phyloP scores from a whole-genome alignment of 2,797 vertebrate species.

The Myotis findleyi region DNA sequence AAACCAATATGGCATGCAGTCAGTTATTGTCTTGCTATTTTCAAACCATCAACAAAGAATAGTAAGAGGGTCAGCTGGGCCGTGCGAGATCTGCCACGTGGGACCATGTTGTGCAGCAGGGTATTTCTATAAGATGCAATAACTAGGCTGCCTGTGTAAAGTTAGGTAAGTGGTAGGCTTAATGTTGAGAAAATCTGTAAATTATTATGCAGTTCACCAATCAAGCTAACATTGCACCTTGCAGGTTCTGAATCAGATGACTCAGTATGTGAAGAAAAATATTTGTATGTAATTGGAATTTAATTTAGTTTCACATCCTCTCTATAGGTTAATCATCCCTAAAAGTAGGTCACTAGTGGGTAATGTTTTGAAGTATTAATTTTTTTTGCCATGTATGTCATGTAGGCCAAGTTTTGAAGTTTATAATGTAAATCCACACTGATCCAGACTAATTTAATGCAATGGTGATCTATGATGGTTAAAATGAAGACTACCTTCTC shows the following conservation, averaged over 20 bases:
- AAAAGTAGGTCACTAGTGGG: constrained; percentile 74
- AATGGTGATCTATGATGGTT: constrained; percentile 42
- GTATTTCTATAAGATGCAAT: constrained; percentile 61
- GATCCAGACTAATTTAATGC: constrained; percentile 66
- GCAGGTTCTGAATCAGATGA: constrained; percentile 77
- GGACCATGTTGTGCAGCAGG: constrained; percentile 71
- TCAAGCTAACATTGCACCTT: constrained; percentile 79
- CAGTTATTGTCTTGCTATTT: constrained; percentile 79
- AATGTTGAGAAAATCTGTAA: constrained; percentile 81
- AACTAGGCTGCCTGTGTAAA: constrained; percentile 80
- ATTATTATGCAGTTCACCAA: constrained; percentile 83
- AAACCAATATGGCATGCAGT: constrained; percentile 82
- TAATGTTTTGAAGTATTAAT: constrained; percentile 70
- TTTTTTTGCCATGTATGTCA: constrained; percentile 61
- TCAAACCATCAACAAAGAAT: constrained; percentile 75
- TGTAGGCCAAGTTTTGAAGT: constrained; percentile 59
- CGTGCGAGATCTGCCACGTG: constrained; percentile 66
- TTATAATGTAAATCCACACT: constrained; percentile 65
- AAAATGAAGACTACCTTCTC: constrained; percentile 37
- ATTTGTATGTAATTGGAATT: constrained; percentile 75
- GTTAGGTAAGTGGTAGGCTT: constrained; percentile 81
- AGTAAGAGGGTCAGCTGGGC: constrained; percentile 71
- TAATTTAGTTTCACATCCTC: constrained; percentile 78
- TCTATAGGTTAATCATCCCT: constrained; percentile 68
- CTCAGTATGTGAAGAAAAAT: constrained; percentile 76